Conservation (phyloP, 2,888 invertebrate genomes). For the Agrotis exclamationis region DNA sequence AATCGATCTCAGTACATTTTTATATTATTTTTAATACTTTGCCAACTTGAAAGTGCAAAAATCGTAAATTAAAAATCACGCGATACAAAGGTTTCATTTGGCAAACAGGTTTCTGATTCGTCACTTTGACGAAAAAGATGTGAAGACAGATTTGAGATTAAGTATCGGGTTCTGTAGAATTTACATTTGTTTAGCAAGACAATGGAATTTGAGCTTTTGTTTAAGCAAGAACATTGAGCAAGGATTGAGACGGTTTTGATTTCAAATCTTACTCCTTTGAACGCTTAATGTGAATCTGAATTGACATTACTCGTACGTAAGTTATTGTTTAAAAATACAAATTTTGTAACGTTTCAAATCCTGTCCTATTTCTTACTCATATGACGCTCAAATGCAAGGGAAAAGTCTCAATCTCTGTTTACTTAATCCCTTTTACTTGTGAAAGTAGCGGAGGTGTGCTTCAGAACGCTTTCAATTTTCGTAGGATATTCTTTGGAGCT, state of each 20-base stretch:
- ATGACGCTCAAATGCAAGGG: background rate
- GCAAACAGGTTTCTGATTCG: conserved; percentile 63
- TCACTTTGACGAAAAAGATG: conserved; percentile 44
- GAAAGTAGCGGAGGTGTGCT: background rate
- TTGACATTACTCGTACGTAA: background rate
- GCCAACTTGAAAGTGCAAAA: conserved; percentile 48
- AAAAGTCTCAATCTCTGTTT: background rate
- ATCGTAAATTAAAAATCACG: conserved; percentile 59
- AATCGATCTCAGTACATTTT: conserved; percentile 42
- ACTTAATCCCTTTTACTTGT: background rate
- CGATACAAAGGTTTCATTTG: conserved; percentile 52
- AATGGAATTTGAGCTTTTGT: background rate
- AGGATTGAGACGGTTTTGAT: background rate
- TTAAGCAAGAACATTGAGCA: background rate
- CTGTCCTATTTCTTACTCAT: background rate
- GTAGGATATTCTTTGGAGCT: no score
- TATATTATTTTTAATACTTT: conserved; percentile 27
- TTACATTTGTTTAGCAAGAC: background rate
- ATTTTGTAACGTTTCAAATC: background rate
- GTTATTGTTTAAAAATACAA: background rate
- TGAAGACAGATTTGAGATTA: conserved; percentile 8
- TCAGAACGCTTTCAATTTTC: no score
- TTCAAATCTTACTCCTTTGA: background rate
- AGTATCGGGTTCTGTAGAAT: conserved; percentile 40
- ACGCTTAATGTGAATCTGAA: background rate